Evolutionary conservation across 2,113 vertebrate species (phyloP), one percentile per base, ranked within the genome.

Genomic region (Pseudorhombus dupliciocellatus): DNA sequence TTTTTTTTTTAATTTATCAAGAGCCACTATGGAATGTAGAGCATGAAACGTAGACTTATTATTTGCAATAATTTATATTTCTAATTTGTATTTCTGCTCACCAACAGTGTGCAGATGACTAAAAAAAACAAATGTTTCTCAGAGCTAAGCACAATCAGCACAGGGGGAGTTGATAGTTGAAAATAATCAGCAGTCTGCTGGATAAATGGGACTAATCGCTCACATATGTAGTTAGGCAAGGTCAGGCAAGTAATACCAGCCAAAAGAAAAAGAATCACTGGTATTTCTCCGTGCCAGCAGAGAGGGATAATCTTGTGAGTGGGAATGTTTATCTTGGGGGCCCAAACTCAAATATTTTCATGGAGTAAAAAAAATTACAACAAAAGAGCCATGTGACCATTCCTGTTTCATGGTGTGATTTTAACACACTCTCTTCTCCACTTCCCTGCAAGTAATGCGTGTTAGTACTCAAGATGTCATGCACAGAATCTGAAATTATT

Each of bases 331-430:
- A 71, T 77, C n/a, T 15, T 62, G 55, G 21, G 12, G 2, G 5
- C 10, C 31, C 5, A 44, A 71, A 80, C 34, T 74, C 52, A 52
- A 75, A 82, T 31, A 64, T 75, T 81, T 79, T 80, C 67, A 67
- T 21, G 18, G 56, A 53, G 62, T 50, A 67, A 73, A 44, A 37
- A 70, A 73, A 68, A n/a, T 44, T 20, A 77, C 58, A 48, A 30
- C 52, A 79, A 68, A 52, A 40, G 26, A 60, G 21, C 16, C 56
- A 63, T 16, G 73, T 79, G 75, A 72, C 51, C 52, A 11, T 42
- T 0, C 10, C 2, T 21, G 2, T 44, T 53, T 54, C 7, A 22
- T 21, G 5, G 26, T 65, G 34, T 37, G 26, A 61, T 68, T 60
- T 66, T 10, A 59, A 54, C 57, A 50, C 14, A 58, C 48, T 34